phyloP scores from a whole-genome alignment of 1,140 invertebrate genomes.

The Ericerus pela region DNA sequence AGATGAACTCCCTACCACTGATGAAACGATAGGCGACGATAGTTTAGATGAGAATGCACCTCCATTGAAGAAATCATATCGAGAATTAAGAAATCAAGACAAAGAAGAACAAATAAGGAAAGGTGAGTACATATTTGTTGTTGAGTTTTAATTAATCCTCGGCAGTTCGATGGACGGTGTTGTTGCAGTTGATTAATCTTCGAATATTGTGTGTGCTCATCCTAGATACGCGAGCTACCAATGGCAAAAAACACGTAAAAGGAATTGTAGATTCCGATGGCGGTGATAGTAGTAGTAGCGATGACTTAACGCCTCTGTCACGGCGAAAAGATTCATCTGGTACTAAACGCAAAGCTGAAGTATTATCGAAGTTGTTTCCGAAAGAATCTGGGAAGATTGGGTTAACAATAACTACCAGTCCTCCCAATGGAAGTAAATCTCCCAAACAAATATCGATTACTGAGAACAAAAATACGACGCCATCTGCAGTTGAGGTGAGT shows the following conservation, averaged over 20 bases:
- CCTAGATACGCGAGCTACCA: too few relatives aligned
- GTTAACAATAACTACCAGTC: slow-evolving; percentile 66
- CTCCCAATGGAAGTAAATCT: slow-evolving; percentile 41
- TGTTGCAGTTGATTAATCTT: too few relatives aligned
- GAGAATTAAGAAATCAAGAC: too few relatives aligned
- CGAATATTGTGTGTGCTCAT: too few relatives aligned
- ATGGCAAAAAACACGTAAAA: too few relatives aligned
- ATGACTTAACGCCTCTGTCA: neutral
- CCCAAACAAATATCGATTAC: slow-evolving; percentile 23
- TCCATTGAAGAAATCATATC: too few relatives aligned
- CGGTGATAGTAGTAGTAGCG: neutral
- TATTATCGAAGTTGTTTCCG: slow-evolving; percentile 39
- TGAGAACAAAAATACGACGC: neutral
- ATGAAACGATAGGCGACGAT: slow-evolving; percentile 11
- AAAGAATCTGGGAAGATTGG: slow-evolving; percentile 75
- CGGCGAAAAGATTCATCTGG: slow-evolving; percentile 17
- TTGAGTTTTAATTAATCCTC: too few relatives aligned
- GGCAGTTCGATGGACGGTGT: too few relatives aligned
- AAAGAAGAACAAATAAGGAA: too few relatives aligned
- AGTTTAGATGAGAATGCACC: neutral
- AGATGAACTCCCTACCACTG: slow-evolving; percentile 16
- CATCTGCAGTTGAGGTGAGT: neutral
- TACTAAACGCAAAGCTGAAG: slow-evolving; percentile 66
- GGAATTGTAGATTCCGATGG: neutral
- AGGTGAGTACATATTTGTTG: too few relatives aligned